A percentile compares a stretch with the other conserved stretches of the same genome.
These are phyloP conservation scores for Otis tarda DNA, from an alignment of 2,113 vertebrate species.

Conservation along the genomic window DNA sequence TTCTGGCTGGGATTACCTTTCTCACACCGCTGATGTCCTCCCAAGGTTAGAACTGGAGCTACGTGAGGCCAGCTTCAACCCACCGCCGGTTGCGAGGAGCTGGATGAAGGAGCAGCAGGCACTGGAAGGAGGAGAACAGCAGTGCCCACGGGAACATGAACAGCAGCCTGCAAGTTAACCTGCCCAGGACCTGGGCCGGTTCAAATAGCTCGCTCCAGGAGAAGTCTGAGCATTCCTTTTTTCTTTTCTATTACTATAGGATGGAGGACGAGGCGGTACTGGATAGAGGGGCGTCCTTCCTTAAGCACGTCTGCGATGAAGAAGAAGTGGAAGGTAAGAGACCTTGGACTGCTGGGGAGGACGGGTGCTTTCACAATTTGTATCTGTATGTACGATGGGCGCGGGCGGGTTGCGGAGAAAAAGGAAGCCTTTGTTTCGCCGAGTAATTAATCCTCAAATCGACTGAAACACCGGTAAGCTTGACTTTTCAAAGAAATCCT, in stretches of 20 bases:
- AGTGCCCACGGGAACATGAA: constrained; percentile 70
- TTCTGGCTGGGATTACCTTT: constrained; percentile 58
- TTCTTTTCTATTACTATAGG: constrained; percentile 99
- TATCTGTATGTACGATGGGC: not conserved
- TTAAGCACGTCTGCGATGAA: constrained; percentile 94
- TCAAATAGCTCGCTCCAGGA: constrained; percentile 87
- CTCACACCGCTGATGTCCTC: constrained; percentile 57
- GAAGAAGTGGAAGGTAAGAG: constrained; percentile 96
- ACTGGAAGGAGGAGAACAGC: constrained; percentile 51
- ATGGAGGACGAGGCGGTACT: constrained; percentile 99
- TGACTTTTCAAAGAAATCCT: not conserved
- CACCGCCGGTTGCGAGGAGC: constrained; percentile 49
- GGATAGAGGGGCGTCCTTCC: constrained; percentile 95
- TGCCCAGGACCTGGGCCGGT: constrained; percentile 82
- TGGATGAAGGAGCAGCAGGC: constrained; percentile 70
- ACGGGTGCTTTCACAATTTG: not conserved
- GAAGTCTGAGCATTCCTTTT: constrained; percentile 96
- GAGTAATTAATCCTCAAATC: not conserved
- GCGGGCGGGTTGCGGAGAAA: not conserved
- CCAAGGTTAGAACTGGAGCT: constrained; percentile 70
- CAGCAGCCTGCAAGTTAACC: constrained; percentile 82
- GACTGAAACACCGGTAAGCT: not conserved
- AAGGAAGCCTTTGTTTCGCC: not conserved
- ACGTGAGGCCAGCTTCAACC: constrained; percentile 40
- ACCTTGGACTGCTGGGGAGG: not conserved